Evolutionary conservation across 2,888 invertebrate species (phyloP).

Genomic region (Tiphia femorata): DNA sequence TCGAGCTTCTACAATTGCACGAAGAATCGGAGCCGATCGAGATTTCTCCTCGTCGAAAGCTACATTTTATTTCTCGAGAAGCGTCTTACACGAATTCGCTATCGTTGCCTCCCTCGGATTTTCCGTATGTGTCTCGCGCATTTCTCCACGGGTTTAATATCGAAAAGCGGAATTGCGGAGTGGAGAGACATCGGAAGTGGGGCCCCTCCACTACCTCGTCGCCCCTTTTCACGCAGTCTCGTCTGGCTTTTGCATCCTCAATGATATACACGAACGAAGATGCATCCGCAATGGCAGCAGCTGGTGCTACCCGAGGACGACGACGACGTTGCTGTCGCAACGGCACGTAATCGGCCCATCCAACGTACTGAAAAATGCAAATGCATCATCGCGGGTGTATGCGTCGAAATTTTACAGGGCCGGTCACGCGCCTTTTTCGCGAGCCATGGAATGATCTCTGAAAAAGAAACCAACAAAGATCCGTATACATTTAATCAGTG

Average conservation of each 20-base stretch:
- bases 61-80: slow-evolving; percentile 7
- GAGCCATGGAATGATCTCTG: too few relatives aligned
- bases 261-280: slow-evolving; percentile 12
- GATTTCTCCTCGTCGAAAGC: background rate
- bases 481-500: too few relatives aligned
- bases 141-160: slow-evolving; percentile 25
- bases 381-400: slow-evolving; percentile 4
- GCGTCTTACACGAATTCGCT: background rate
- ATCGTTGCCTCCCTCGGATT: slow-evolving; percentile 6
- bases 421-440: too few relatives aligned
- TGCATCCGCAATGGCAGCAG: slow-evolving; percentile 4
- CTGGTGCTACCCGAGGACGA: background rate
- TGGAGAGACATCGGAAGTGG: slow-evolving; percentile 18
- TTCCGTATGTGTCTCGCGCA: background rate
- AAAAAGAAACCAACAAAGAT: too few relatives aligned
- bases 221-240: too few relatives aligned
- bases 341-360: slow-evolving; percentile 7
- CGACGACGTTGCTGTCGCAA: background rate
- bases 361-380: slow-evolving; percentile 18
- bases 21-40: background rate
- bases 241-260: slow-evolving; percentile 22
- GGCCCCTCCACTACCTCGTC: slow-evolving; percentile 11
- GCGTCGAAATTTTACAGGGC: too few relatives aligned
- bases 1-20: too few relatives aligned
- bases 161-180: slow-evolving; percentile 22